A percentile compares a stretch with the other conserved stretches of the same genome.
Conservation (phyloP, 2,888 invertebrate species). For the Eupithecia abbreviata region DNA sequence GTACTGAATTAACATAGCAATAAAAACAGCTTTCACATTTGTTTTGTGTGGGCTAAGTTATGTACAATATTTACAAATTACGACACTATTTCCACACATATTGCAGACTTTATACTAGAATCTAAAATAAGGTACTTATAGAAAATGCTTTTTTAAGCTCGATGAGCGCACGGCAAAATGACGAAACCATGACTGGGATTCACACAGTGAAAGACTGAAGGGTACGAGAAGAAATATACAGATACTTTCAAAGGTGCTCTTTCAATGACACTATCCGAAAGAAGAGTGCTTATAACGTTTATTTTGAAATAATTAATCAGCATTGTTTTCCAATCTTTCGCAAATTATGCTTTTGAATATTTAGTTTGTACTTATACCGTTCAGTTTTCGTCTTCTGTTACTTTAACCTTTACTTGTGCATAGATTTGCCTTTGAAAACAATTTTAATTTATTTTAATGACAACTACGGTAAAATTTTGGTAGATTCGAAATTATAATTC, state of each 20-base stretch:
- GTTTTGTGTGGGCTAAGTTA: constrained; percentile 44
- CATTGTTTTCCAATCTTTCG: too few relatives aligned
- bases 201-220: neutral
- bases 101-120: constrained; percentile 48
- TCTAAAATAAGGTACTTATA: constrained; percentile 21
- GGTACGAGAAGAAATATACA: neutral
- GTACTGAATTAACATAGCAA: constrained; percentile 8
- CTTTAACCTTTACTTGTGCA: too few relatives aligned
- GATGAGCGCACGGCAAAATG: constrained; percentile 37
- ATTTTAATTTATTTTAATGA: too few relatives aligned
- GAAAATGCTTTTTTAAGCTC: constrained; percentile 38
- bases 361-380: too few relatives aligned
- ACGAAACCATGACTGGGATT: constrained; percentile 28
- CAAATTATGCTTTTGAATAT: too few relatives aligned
- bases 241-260: neutral
- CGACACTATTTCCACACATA: constrained; percentile 62
- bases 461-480: too few relatives aligned
- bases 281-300: too few relatives aligned
- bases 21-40: constrained; percentile 15
- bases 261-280: neutral
- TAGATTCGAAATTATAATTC: too few relatives aligned
- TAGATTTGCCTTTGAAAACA: too few relatives aligned
- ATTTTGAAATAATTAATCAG: too few relatives aligned
- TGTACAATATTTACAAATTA: constrained; percentile 69
- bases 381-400: too few relatives aligned